phyloP scores from a whole-genome alignment of 2,113 vertebrate species.

The Albula goreensis region DNA sequence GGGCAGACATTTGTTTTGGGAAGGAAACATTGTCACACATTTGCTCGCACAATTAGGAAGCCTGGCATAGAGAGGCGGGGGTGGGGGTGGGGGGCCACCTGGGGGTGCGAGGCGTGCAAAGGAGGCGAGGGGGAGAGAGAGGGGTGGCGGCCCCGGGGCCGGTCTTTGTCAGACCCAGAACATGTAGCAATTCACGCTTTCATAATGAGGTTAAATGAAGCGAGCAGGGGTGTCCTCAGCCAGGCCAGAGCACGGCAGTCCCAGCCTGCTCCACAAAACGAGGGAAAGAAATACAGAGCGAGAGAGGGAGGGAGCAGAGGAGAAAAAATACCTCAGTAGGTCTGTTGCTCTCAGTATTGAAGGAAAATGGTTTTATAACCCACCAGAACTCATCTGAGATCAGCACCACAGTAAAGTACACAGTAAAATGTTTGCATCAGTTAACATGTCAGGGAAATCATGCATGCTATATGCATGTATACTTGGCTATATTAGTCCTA shows the following conservation, averaged over 20 bases:
- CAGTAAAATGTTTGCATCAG: neutral
- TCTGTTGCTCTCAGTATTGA: too few species aligned
- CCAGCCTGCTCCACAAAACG: neutral
- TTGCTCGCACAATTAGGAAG: slow-evolving; percentile 53
- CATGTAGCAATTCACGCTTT: slow-evolving; percentile 79
- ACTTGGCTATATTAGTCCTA: neutral
- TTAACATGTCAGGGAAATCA: neutral
- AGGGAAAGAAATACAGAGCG: neutral
- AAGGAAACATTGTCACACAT: slow-evolving; percentile 53
- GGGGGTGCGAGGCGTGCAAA: slow-evolving; percentile 37
- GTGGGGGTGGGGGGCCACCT: neutral
- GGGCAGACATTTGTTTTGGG: slow-evolving; percentile 60
- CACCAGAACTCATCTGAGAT: too few species aligned
- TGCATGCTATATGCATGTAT: neutral
- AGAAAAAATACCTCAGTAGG: neutral
- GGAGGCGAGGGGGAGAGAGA: slow-evolving; percentile 38
- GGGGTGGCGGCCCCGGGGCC: slow-evolving; percentile 45
- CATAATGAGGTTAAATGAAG: slow-evolving; percentile 80
- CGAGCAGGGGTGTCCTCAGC: slow-evolving; percentile 58
- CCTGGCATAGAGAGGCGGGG: neutral
- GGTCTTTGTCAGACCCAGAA: slow-evolving; percentile 72
- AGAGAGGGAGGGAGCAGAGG: neutral
- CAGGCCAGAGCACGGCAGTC: slow-evolving; percentile 33
- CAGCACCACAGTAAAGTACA: too few species aligned
- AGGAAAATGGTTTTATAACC: too few species aligned